Base-by-base conservation (phyloP, 2,797 vertebrate genomes). In the Erpetoichthys calabaricus region DNA sequence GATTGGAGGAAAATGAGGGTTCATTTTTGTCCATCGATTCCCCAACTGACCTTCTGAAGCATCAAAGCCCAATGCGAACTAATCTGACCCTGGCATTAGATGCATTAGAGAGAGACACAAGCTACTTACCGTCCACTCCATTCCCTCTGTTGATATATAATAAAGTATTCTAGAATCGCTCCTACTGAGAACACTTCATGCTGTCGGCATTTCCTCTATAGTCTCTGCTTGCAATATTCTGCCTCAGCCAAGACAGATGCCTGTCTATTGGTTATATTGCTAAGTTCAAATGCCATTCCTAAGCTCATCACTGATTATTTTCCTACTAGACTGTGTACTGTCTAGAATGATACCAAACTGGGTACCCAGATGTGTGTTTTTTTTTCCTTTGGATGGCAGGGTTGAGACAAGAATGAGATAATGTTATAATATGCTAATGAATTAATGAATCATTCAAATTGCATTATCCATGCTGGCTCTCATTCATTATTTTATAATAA, bases 61-160 rank as follows among this genome's bases (percentile, higher is more conserved):
- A 89, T 91, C 90, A 92, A 91, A 94, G 87, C 86, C 86, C 88
- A 86, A 79, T 80, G 78, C 75, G 74, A 88, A 89, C 87, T 87
- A 87, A 88, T 89, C 87, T 91, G 89, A 91, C 87, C 88, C 86
- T 83, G 74, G 86, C 86, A 86, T 89, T 86, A 90, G 82, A 84
- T 86, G 83, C 75, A 80, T 84, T 89, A 82, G 75, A 73, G 70
- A 79, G 75, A 84, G 77, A 82, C 74, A 76, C 75, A 68, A 76
- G 76, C 76, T 80, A 80, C 83, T 84, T 78, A 87, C 71, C 75
- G 76, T 73, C 75, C 76, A 73, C 67, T 75, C 78, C 77, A 81
- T 79, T 77, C 78, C 79, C 76, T 80, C 76, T 70, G 66, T 4
- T 78, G 81, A 78, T 75, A 68, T 66, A 72, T 73, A 80, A 82